Percentiles rank a stretch among this genome's conserved stretches.
Evolutionary conservation across 2,797 vertebrate species (phyloP).

Genomic region (Enteromius radiatus): DNA sequence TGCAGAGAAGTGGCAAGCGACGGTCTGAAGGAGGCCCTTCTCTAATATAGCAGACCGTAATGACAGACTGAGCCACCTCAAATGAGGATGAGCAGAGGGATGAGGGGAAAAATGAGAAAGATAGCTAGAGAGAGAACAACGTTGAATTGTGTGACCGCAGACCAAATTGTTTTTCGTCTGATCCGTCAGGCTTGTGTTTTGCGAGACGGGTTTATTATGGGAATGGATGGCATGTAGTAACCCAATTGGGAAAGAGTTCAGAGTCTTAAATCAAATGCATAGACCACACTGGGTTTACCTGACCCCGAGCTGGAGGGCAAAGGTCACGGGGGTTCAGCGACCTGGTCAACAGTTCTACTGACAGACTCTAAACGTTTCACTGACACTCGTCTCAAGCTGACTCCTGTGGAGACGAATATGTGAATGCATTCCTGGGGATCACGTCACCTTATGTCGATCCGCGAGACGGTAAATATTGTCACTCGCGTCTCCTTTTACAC

Average conservation of each 20-base stretch:
- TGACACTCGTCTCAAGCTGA: constrained; percentile 48
- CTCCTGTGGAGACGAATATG: constrained; percentile 60
- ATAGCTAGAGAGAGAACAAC: constrained; percentile 45
- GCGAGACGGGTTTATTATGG: constrained; percentile 68
- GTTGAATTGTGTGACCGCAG: constrained; percentile 57
- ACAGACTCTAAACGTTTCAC: constrained; percentile 43
- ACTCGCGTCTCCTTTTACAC: constrained; percentile 62
- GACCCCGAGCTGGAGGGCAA: constrained; percentile 60
- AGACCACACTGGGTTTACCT: constrained; percentile 58
- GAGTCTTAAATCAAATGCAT: constrained; percentile 55
- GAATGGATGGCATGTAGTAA: constrained; percentile 61
- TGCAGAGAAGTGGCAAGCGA: constrained; percentile 59
- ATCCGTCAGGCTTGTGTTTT: constrained; percentile 27
- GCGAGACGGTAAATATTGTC: constrained; percentile 73
- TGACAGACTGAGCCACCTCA: constrained; percentile 73
- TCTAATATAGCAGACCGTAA: constrained; percentile 71
- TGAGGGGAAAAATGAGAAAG: not conserved
- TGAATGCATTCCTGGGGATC: constrained; percentile 65
- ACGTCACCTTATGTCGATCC: constrained; percentile 46
- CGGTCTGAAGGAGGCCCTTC: constrained; percentile 64
- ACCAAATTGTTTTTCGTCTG: constrained; percentile 60
- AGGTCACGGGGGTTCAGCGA: constrained; percentile 63
- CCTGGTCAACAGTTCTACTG: constrained; percentile 52
- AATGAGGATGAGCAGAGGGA: constrained; percentile 64
- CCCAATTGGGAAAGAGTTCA: constrained; percentile 28